Percentiles rank a stretch among this genome's conserved stretches.
Conservation (phyloP, 1,140 invertebrate genomes). For the Dendroctonus ponderosae region DNA sequence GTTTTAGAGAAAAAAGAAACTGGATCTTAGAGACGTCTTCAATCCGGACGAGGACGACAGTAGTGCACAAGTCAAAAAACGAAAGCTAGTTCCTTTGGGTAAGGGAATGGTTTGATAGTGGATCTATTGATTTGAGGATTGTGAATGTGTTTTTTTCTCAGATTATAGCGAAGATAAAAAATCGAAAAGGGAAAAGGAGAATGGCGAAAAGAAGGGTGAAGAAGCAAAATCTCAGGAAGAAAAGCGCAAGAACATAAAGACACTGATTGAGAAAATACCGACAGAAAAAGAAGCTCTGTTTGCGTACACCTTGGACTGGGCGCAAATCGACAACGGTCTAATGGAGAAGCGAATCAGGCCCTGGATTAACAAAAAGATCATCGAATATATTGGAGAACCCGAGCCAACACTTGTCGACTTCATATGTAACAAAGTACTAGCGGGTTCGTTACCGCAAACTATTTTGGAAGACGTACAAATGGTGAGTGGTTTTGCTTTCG, state of each 20-base stretch:
- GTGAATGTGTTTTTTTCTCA: conserved; percentile 38
- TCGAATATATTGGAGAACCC: conserved; percentile 98
- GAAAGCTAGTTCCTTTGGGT: conserved; percentile 83
- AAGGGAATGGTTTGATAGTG: not conserved
- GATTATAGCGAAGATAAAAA: conserved; percentile 69
- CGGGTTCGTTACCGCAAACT: conserved; percentile 85
- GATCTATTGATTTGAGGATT: conserved; percentile 22
- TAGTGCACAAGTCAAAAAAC: conserved; percentile 65
- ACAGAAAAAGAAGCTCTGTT: conserved; percentile 96
- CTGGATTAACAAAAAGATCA: conserved; percentile 99
- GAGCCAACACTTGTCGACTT: conserved; percentile 98
- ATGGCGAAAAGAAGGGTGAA: conserved; percentile 65
- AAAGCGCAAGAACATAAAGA: conserved; percentile 94
- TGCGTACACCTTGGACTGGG: conserved; percentile 90
- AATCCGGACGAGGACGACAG: conserved; percentile 86
- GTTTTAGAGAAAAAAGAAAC: conserved; percentile 49
- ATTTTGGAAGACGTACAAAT: conserved; percentile 98
- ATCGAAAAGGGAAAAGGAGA: conserved; percentile 59
- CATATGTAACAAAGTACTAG: conserved; percentile 96
- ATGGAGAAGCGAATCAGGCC: conserved; percentile 97
- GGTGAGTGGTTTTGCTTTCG: conserved; percentile 60
- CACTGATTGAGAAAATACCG: conserved; percentile 96
- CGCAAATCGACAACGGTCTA: conserved; percentile 66
- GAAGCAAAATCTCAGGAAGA: conserved; percentile 84
- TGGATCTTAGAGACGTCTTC: conserved; percentile 84